phyloP scores from a whole-genome alignment of 2,888 invertebrate species.

The Notocelia uddmanniana region DNA sequence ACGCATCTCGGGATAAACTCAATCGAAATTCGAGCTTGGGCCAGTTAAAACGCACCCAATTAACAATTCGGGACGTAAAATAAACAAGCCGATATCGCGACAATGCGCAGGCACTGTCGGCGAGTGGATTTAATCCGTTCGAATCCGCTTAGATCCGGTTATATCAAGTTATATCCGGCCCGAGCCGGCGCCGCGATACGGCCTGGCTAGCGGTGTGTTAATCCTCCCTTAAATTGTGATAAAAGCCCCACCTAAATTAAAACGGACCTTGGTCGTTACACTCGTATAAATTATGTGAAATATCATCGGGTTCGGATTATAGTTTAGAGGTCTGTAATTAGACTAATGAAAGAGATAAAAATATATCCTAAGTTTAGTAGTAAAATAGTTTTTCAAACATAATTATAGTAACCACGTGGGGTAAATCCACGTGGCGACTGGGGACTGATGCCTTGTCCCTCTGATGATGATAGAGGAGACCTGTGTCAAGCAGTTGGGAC shows the following conservation, averaged over 20 bases:
- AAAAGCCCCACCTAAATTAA: conserved; percentile 76
- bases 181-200: conserved; percentile 68
- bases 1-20: neutral
- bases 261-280: conserved; percentile 50
- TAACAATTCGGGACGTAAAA: conserved; percentile 73
- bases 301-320: conserved; percentile 7
- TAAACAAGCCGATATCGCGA: conserved; percentile 81
- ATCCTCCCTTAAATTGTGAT: conserved; percentile 84
- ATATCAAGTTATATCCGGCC: conserved; percentile 61
- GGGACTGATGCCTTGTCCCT: too few species aligned
- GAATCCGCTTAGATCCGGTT: conserved; percentile 63
- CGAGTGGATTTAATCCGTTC: conserved; percentile 70
- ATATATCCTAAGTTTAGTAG: too few species aligned
- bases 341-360: neutral
- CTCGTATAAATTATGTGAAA: conserved; percentile 29
- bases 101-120: conserved; percentile 68
- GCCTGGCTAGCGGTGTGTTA: conserved; percentile 70
- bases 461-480: too few species aligned
- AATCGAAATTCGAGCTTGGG: conserved; percentile 23
- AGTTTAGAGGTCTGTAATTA: neutral
- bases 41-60: conserved; percentile 64
- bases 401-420: too few species aligned
- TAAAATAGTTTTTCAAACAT: too few species aligned
- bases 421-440: too few species aligned
- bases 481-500: too few species aligned